Evolutionary conservation across 2,888 invertebrate species (phyloP).

Genomic region (Leucozona laternaria): DNA sequence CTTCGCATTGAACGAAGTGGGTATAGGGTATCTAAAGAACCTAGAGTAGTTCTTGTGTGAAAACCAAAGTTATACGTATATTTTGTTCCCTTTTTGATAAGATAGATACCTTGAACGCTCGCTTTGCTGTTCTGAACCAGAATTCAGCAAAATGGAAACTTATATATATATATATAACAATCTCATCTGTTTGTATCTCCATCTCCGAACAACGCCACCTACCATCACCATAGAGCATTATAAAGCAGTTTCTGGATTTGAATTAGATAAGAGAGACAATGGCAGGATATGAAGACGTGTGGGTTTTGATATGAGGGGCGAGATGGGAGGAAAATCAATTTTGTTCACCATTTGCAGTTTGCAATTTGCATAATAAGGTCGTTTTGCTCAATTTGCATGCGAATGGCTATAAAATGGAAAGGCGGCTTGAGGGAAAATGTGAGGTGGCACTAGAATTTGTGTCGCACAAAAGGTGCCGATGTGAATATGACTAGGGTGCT

Average conservation of each 20-base stretch:
- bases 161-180: conserved; percentile 62
- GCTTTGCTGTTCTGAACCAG: background rate
- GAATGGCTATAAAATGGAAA: conserved; percentile 78
- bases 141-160: conserved; percentile 56
- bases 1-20: background rate
- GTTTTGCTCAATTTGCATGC: conserved; percentile 84
- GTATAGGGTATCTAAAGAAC: background rate
- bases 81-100: conserved; percentile 52
- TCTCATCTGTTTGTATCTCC: conserved; percentile 61
- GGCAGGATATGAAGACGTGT: conserved; percentile 22
- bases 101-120: conserved; percentile 41
- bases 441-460: conserved; percentile 17
- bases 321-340: conserved; percentile 81
- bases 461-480: conserved; percentile 15
- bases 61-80: background rate
- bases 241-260: conserved; percentile 22
- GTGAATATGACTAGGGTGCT: conserved; percentile 34
- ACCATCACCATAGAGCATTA: background rate
- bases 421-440: background rate
- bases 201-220: conserved; percentile 19
- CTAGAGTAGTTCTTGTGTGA: background rate
- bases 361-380: conserved; percentile 84
- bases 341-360: conserved; percentile 83
- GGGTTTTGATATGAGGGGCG: conserved; percentile 25
- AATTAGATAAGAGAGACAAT: conserved; percentile 51